These are phyloP conservation scores for Thaumatotibia leucotreta DNA, from an alignment of 1,140 invertebrate genomes.

Conservation along the genomic window DNA sequence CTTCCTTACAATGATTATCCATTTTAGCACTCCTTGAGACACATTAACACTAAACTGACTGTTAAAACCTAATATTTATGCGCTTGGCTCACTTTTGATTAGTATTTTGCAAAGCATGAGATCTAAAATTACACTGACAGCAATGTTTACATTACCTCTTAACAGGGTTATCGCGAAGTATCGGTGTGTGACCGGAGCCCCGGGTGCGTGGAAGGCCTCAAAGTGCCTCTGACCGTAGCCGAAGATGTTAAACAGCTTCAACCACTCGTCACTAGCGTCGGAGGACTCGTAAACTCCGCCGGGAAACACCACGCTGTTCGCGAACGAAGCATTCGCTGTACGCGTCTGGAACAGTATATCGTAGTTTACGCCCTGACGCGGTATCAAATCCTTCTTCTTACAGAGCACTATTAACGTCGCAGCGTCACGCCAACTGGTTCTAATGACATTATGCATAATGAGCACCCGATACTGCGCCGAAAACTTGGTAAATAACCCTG, in stretches of 20 bases:
- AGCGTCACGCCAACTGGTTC: slow-evolving; percentile 64
- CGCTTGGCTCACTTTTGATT: no score
- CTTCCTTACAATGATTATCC: not conserved
- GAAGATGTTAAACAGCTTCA: slow-evolving; percentile 79
- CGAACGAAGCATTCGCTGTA: slow-evolving; percentile 74
- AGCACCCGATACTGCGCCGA: slow-evolving; percentile 24
- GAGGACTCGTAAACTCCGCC: slow-evolving; percentile 83
- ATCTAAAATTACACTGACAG: slow-evolving; percentile 15
- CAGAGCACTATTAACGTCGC: slow-evolving; percentile 60
- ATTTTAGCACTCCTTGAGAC: not conserved
- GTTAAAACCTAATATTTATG: not conserved
- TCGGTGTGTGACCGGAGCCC: slow-evolving; percentile 58
- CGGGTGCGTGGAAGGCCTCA: slow-evolving; percentile 49
- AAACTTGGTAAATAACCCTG: not conserved
- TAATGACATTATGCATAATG: slow-evolving; percentile 55
- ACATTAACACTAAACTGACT: not conserved
- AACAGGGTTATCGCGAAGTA: slow-evolving; percentile 67
- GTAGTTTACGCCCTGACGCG: slow-evolving; percentile 48
- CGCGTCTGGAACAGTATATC: slow-evolving; percentile 72
- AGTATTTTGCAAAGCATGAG: no score
- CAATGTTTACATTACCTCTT: slow-evolving; percentile 49
- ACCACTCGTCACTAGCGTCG: slow-evolving; percentile 85
- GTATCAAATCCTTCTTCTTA: slow-evolving; percentile 39
- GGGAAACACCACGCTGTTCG: slow-evolving; percentile 88
- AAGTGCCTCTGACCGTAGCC: slow-evolving; percentile 76